Evolutionary conservation across 1,140 invertebrate species (phyloP).

Genomic region (Lucilia sericata): DNA sequence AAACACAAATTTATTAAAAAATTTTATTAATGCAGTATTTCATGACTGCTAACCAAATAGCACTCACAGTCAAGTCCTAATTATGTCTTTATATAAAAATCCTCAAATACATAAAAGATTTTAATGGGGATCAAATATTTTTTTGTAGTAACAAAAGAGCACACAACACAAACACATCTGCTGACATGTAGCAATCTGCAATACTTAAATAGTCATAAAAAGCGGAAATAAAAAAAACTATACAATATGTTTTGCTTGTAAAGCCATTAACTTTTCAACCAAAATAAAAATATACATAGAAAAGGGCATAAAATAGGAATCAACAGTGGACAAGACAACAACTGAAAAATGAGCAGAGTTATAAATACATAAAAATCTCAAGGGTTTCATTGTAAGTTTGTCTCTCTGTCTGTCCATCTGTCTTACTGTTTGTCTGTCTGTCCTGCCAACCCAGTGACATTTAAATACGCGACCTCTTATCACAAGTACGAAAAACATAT

Average conservation of each 20-base stretch:
- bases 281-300: neutral
- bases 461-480: conserved; percentile 4
- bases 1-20: too few species aligned
- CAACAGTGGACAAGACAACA: neutral
- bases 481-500: neutral
- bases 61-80: too few species aligned
- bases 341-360: neutral
- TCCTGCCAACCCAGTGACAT: conserved; percentile 1
- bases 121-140: too few species aligned
- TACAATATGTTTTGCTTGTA: neutral
- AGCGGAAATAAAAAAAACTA: neutral
- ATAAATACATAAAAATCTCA: neutral
- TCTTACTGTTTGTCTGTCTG: neutral
- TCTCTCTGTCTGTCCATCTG: neutral
- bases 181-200: too few species aligned
- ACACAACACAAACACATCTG: too few species aligned
- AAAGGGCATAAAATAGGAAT: neutral
- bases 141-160: too few species aligned
- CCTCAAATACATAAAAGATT: too few species aligned
- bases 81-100: too few species aligned
- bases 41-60: too few species aligned
- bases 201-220: too few species aligned
- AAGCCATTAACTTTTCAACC: neutral
- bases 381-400: neutral
- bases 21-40: too few species aligned